Base-by-base conservation (phyloP, 2,113 vertebrate genomes). In the Procavia capensis region DNA sequence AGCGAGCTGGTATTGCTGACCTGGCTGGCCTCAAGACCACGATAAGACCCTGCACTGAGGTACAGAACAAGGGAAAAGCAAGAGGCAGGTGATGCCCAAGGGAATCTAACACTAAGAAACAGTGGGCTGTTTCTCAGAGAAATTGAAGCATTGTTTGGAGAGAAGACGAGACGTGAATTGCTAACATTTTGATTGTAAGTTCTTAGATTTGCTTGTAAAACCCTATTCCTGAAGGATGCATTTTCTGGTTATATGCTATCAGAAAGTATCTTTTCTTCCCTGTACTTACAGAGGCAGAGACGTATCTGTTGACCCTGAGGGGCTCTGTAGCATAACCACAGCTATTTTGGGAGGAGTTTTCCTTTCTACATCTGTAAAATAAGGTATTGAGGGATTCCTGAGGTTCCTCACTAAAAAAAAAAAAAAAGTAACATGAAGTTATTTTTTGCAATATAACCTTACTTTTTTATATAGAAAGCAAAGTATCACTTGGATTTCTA, bases 131-230 rank as follows among this genome's bases (percentile, higher is more conserved):
- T 87, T 79, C 91, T 79, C 88, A 50, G 72, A 87, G 68, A 91
- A 89, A 91, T 68, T 3, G 57, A 91, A 85, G 80, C 0, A 0
- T 82, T 89, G 31, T 70, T 84, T 91, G 75, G 61, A 76, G n/a
- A 88, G 34, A 43, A 19, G n/a, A 24, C 6, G 61, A 36, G 59
- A 8, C 34, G 6, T 78, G 17, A 64, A 31, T 80, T 81, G 59
- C 79, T 81, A 34, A 87, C 25, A 20, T 92, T 93, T 92, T 57
- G 5, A 72, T 43, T 31, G 0, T 70, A 89, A 59, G 8, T 57
- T 76, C 41, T 95, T 80, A 13, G 8, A 1, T 84, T 90, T 94
- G 25, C 59, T 91, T 89, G 31, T 24, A 47, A 94, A 94, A 68
- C 34, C 27, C 63, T 75, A 8, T 0, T 0, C 25, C n/a, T 2